These are phyloP conservation scores for Rhodophaea formosa DNA, from an alignment of 2,888 invertebrate genomes.

Conservation along the genomic window DNA sequence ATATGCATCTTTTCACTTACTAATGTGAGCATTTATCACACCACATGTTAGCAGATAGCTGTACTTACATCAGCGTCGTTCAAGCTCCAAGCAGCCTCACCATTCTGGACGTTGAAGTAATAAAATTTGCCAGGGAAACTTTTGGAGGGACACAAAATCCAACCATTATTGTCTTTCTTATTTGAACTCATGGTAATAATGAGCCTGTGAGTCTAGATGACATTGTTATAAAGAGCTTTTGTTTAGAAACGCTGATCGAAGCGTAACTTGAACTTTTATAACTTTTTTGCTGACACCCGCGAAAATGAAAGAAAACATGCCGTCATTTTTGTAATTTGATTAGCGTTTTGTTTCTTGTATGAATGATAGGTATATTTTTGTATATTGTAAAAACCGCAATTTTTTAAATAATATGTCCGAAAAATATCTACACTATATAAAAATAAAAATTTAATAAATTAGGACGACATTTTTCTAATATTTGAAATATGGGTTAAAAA, in stretches of 20 bases:
- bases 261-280: constrained; percentile 17
- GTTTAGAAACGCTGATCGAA: neutral
- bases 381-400: too few species aligned
- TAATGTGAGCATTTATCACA: too few species aligned
- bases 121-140: constrained; percentile 62
- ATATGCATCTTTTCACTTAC: too few species aligned
- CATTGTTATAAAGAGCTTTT: neutral
- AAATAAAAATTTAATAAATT: too few species aligned
- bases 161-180: constrained; percentile 42
- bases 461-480: too few species aligned
- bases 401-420: too few species aligned
- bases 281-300: constrained; percentile 49
- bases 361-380: too few species aligned
- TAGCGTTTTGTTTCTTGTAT: neutral
- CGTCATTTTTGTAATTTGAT: neutral
- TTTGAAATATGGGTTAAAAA: too few species aligned
- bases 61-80: constrained; percentile 48
- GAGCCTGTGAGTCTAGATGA: neutral
- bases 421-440: too few species aligned
- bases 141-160: constrained; percentile 62
- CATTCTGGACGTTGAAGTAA: constrained; percentile 59
- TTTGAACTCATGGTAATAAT: constrained; percentile 35
- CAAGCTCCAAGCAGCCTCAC: constrained; percentile 55
- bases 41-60: neutral
- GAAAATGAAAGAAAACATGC: constrained; percentile 29